phyloP scores from a whole-genome alignment of 2,888 invertebrate genomes.

The Epistrophella euchroma region DNA sequence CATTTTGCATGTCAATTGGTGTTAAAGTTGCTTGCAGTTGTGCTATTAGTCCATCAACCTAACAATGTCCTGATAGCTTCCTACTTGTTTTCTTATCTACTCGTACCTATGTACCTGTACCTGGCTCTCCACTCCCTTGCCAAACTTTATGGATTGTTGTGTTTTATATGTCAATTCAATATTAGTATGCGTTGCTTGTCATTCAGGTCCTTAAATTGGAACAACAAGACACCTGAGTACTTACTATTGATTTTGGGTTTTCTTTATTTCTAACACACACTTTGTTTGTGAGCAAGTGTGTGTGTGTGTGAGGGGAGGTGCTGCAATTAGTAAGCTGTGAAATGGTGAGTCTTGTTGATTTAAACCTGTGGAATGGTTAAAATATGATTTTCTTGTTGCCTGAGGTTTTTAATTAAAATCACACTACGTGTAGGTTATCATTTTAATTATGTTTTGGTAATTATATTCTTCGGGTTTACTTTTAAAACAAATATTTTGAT shows the following conservation, averaged over 20 bases:
- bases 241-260: slow-evolving; percentile 43
- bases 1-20: slow-evolving; percentile 44
- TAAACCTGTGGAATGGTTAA: slow-evolving; percentile 25
- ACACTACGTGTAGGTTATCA: neutral
- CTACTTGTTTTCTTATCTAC: slow-evolving; percentile 2
- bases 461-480: no score
- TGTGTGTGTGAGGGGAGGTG: neutral
- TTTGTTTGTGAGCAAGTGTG: neutral
- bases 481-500: no score
- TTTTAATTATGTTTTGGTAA: no score
- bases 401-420: neutral
- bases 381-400: neutral
- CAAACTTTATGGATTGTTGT: slow-evolving; percentile 19
- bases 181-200: slow-evolving; percentile 56
- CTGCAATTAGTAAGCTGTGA: neutral
- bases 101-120: no score
- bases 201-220: slow-evolving; percentile 32
- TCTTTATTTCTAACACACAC: neutral
- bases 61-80: slow-evolving; percentile 22
- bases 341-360: slow-evolving; percentile 30
- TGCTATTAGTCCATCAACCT: slow-evolving; percentile 47
- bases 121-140: neutral
- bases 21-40: slow-evolving; percentile 49
- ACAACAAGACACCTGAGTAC: slow-evolving; percentile 61
- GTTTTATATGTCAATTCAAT: slow-evolving; percentile 47